Conservation (phyloP, 2,888 invertebrate species). For the Palloptera scutellata region DNA sequence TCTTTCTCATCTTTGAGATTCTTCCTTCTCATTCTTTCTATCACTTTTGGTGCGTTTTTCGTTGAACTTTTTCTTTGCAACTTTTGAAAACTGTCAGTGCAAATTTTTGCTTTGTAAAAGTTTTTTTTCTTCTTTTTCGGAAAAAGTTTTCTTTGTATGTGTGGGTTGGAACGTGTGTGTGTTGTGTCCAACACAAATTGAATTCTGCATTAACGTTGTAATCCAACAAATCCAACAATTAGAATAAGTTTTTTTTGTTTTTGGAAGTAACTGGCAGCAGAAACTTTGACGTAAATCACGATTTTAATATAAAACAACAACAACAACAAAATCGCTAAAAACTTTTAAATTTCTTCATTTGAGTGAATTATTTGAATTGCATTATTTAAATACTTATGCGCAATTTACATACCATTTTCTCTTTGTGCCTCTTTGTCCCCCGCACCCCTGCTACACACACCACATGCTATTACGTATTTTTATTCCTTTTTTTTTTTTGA, state of each 20-base stretch:
- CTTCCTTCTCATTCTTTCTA: conserved; percentile 4
- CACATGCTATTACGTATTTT: conserved; percentile 4
- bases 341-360: conserved; percentile 50
- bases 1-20: conserved; percentile 14
- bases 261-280: conserved; percentile 26
- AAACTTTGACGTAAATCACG: conserved; percentile 47
- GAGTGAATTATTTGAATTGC: conserved; percentile 55
- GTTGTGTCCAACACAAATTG: conserved; percentile 40
- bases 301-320: conserved; percentile 45
- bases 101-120: conserved; percentile 36
- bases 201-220: conserved; percentile 57
- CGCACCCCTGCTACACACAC: conserved; percentile 1
- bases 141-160: conserved; percentile 35
- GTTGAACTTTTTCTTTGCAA: conserved; percentile 39
- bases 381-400: conserved; percentile 42
- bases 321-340: conserved; percentile 40
- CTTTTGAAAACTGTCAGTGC: conserved; percentile 51
- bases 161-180: not conserved
- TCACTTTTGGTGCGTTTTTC: conserved; percentile 33
- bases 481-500: conserved; percentile 1
- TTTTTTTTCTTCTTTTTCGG: conserved; percentile 28
- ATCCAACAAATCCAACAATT: conserved; percentile 63
- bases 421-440: conserved; percentile 8
- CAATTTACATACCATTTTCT: conserved; percentile 26
- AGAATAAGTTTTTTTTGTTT: conserved; percentile 43